Conservation (phyloP, 1,140 invertebrate genomes). For the Heterodera carotae region DNA sequence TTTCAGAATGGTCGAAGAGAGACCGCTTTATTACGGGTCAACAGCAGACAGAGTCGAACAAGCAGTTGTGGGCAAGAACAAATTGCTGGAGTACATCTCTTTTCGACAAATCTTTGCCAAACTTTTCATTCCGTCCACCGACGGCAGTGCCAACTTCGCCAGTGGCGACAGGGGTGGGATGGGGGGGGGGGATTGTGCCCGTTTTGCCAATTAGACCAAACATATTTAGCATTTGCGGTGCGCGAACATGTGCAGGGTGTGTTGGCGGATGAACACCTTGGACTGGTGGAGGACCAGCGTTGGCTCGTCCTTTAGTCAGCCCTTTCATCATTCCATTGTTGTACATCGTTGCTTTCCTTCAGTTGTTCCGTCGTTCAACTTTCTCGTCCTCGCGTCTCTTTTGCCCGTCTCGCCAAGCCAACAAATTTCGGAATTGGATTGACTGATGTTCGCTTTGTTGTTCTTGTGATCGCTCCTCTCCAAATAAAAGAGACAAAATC, state of each 20-base stretch:
- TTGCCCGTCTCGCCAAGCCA: conserved; percentile 70
- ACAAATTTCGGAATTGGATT: conserved; percentile 71
- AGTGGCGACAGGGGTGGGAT: neutral
- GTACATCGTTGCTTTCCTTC: neutral
- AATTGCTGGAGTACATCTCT: neutral
- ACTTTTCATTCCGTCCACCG: conserved; percentile 18
- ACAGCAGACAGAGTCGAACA: neutral
- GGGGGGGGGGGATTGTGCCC: neutral
- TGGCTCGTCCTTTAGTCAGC: conserved; percentile 47
- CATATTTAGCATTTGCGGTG: conserved; percentile 3
- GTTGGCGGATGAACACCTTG: neutral
- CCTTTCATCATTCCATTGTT: neutral
- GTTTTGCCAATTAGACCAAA: neutral
- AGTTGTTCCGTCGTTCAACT: conserved; percentile 24
- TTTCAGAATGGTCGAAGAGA: conserved; percentile 31
- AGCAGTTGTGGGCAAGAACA: neutral
- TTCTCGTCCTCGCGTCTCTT: conserved; percentile 68
- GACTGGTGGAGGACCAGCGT: conserved; percentile 41
- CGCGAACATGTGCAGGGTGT: conserved; percentile 21
- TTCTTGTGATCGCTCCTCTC: conserved; percentile 71
- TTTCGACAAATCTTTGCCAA: conserved; percentile 20
- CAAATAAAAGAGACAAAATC: conserved; percentile 68
- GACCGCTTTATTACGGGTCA: conserved; percentile 1
- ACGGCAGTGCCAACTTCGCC: neutral
- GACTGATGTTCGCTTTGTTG: conserved; percentile 72